Percentiles rank a stretch among this genome's conserved stretches.
These are phyloP conservation scores for Acanthoscelides obtectus DNA, from an alignment of 2,888 invertebrate species.

Conservation along the genomic window DNA sequence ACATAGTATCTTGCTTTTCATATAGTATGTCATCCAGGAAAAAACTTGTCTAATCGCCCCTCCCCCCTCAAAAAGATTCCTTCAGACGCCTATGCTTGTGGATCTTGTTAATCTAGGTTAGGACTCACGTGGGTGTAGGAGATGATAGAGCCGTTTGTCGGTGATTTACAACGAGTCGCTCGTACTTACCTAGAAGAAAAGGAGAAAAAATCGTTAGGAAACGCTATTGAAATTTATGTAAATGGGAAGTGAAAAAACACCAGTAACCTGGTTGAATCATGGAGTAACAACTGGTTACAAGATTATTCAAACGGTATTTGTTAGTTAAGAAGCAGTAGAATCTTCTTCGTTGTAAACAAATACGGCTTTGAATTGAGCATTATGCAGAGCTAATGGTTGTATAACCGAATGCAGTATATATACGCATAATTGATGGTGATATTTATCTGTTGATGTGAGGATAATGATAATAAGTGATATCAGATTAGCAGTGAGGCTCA, in stretches of 20 bases:
- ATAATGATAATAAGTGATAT: too few relatives aligned
- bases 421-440: too few relatives aligned
- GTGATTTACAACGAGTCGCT: not conserved
- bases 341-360: not conserved
- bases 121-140: not conserved
- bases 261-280: not conserved
- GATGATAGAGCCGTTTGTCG: not conserved
- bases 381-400: not conserved
- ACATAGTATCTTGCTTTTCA: too few relatives aligned
- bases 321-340: not conserved
- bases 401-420: too few relatives aligned
- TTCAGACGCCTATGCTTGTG: too few relatives aligned
- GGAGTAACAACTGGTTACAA: conserved; percentile 1
- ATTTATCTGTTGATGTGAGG: too few relatives aligned
- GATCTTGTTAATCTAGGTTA: not conserved
- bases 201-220: not conserved
- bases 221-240: conserved; percentile 1
- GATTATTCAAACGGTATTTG: not conserved
- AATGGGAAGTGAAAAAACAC: not conserved
- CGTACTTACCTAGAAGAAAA: conserved; percentile 1
- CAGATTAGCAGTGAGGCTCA: too few relatives aligned
- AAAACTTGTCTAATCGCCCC: too few relatives aligned
- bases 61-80: too few relatives aligned
- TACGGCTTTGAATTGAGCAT: not conserved
- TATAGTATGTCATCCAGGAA: too few relatives aligned